These are phyloP conservation scores for Drosophila cardini DNA, from an alignment of 1,140 invertebrate genomes.

Conservation along the genomic window DNA sequence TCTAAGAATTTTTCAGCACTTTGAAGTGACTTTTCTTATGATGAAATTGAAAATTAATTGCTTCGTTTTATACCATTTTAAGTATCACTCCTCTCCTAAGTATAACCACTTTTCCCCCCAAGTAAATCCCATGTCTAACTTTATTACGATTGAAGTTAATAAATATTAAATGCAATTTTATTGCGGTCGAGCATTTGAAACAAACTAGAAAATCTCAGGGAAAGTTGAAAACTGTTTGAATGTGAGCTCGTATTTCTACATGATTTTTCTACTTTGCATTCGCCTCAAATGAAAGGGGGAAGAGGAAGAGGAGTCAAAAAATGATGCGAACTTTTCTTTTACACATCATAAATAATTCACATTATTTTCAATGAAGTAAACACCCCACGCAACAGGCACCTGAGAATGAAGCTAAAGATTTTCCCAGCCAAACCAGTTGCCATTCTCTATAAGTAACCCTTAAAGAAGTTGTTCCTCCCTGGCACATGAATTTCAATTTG, in stretches of 20 bases:
- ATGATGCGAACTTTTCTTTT: constrained; percentile 56
- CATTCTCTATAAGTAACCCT: background rate
- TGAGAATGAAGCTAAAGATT: background rate
- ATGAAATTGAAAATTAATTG: no score
- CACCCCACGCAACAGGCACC: constrained; percentile 35
- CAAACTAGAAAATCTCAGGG: constrained; percentile 21
- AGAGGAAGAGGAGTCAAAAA: constrained; percentile 9
- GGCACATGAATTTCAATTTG: constrained; percentile 34
- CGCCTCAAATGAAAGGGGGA: background rate
- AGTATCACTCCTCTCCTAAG: no score
- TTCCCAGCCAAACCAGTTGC: background rate
- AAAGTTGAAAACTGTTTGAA: background rate
- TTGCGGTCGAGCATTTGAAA: constrained; percentile 45
- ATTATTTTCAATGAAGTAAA: constrained; percentile 57
- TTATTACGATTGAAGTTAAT: constrained; percentile 44
- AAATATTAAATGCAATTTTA: constrained; percentile 82
- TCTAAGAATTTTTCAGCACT: no score
- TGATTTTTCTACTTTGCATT: constrained; percentile 14
- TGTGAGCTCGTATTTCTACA: background rate
- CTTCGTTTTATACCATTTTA: no score
- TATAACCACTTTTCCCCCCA: background rate
- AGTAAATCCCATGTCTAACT: background rate
- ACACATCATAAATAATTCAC: constrained; percentile 70
- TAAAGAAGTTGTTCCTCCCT: constrained; percentile 11
- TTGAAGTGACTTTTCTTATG: no score